These are phyloP conservation scores for Aegypius monachus DNA, from an alignment of 2,113 vertebrate genomes.

Conservation along the genomic window DNA sequence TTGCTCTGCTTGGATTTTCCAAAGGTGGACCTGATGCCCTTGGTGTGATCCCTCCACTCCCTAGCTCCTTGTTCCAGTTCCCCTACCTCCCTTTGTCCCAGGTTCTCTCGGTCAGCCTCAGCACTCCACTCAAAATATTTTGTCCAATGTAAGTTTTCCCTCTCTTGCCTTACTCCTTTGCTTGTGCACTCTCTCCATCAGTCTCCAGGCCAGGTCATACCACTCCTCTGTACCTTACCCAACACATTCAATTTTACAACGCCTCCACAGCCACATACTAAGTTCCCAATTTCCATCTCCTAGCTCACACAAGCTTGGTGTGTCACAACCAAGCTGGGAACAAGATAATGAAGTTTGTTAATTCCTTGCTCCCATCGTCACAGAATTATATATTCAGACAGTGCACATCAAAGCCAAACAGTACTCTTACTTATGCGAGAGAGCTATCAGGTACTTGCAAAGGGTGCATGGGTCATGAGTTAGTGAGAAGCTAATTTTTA, in stretches of 20 bases:
- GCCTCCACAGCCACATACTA: background rate
- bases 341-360: background rate
- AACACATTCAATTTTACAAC: background rate
- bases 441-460: background rate
- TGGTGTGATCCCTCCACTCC: background rate
- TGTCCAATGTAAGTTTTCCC: background rate
- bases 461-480: background rate
- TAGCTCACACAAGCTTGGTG: background rate
- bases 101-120: background rate
- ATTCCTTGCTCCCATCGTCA: background rate
- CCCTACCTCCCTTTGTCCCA: background rate
- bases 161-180: background rate
- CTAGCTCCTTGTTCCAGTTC: background rate
- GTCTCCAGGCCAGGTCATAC: background rate
- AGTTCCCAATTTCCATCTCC: background rate
- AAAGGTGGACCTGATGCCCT: background rate
- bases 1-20: background rate
- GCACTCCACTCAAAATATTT: background rate
- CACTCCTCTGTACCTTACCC: background rate
- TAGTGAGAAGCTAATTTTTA: background rate
- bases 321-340: background rate
- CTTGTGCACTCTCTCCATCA: background rate
- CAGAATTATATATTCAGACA: background rate
- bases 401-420: background rate
- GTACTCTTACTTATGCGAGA: background rate